Evolutionary conservation across 2,797 vertebrate species (phyloP).

Genomic region (Spheniscus humboldti): DNA sequence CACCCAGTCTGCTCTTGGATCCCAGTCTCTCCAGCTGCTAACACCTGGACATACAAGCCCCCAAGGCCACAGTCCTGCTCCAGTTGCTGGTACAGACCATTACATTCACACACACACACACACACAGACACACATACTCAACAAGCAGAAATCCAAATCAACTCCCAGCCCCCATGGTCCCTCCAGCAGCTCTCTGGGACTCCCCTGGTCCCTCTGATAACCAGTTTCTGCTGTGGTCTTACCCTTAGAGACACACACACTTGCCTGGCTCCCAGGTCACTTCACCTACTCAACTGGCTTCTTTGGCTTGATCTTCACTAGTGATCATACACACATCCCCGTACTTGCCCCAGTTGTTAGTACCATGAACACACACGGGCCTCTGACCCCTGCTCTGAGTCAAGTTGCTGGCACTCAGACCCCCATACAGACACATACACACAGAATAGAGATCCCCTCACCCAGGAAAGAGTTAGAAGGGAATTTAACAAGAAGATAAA

Average conservation of each 20-base stretch:
- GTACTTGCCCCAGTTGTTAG: background rate
- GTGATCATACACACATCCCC: fast-evolving
- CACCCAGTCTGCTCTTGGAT: background rate
- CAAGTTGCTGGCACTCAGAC: background rate
- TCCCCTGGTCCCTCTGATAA: background rate
- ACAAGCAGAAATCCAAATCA: background rate
- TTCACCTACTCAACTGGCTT: fast-evolving
- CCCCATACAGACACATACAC: too few relatives aligned
- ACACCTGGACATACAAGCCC: fast-evolving
- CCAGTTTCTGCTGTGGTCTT: background rate
- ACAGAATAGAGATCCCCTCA: background rate
- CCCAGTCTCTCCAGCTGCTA: background rate
- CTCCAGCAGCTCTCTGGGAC: background rate
- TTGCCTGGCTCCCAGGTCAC: background rate
- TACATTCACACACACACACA: background rate
- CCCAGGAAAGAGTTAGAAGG: background rate
- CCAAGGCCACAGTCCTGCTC: background rate
- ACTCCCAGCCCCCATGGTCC: fast-evolving
- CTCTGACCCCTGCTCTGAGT: background rate
- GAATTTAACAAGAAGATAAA: background rate
- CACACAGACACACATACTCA: background rate
- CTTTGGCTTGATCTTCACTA: background rate
- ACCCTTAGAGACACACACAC: background rate
- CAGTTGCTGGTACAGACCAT: background rate
- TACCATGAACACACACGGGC: too few relatives aligned